Evolutionary conservation across 1,140 invertebrate genomes (phyloP).

Genomic region (Drosophila aff.): DNA sequence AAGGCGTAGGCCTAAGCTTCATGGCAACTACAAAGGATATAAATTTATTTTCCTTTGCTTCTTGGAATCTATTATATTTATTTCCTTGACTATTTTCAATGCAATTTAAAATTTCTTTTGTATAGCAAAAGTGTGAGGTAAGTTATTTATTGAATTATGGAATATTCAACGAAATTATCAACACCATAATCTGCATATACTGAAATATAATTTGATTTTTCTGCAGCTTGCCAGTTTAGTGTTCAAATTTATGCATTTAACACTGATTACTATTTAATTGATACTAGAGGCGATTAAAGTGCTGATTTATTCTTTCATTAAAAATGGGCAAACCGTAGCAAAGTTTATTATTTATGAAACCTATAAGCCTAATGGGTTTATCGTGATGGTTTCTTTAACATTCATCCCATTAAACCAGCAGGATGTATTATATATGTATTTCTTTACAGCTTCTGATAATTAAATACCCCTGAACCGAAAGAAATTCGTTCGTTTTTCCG

Average conservation of each 20-base stretch:
- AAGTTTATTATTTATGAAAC: neutral
- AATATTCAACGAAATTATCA: neutral
- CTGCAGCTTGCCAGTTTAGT: neutral
- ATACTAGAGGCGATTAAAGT: neutral
- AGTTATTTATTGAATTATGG: neutral
- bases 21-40: neutral
- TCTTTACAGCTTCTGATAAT: conserved; percentile 6
- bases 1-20: neutral
- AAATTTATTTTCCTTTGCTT: neutral
- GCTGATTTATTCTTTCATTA: conserved; percentile 6
- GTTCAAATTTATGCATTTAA: neutral
- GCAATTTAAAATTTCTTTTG: neutral
- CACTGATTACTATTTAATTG: conserved; percentile 4
- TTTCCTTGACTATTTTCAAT: neutral
- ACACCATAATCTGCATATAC: neutral
- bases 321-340: neutral
- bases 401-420: too few species aligned
- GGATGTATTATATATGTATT: neutral
- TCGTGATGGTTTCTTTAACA: neutral
- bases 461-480: conserved; percentile 11
- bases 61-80: neutral
- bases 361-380: neutral
- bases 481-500: conserved; percentile 20
- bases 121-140: too few species aligned
- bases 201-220: neutral